Evolutionary conservation across 2,888 invertebrate genomes (phyloP), one percentile per base, ranked within the genome.

Genomic region (Zygothrica quintamaculata): DNA sequence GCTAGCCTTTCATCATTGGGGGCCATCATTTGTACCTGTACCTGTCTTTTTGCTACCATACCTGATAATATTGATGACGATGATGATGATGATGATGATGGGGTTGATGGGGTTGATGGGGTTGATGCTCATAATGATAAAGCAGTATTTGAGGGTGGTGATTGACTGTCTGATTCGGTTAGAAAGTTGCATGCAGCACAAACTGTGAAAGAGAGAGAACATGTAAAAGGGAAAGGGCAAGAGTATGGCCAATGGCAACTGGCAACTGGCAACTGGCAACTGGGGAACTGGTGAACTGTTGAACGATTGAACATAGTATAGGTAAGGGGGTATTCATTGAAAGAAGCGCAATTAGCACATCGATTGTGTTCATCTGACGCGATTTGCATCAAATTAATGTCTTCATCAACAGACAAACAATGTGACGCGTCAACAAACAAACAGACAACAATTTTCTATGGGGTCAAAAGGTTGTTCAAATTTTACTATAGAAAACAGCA

Each of bases 341-440:
- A 87, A 86, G 88, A 86, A 85, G 79, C 84, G 86, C 88, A 88
- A 88, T 88, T 88, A 88, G 87, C 84, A 86, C 74, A 80, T 79
- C 88, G 81, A 88, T 88, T 88, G 88, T 88, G 89, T 88, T 81
- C 79, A 62, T 70, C 65, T 75, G 74, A 67, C 76, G 76, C 85
- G 74, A 81, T 77, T 87, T 87, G 84, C 87, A 87, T 88, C 86
- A 86, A 84, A 84, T 84, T 84, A 85, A 84, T 84, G 86, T 84
- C 82, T 82, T 82, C 84, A 80, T 84, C 77, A 77, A 37, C 61
- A 67, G 62, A 56, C 67, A 62, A 56, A 65, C 37, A 37, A 46
- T n/a, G 9, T 33, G 37, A 40, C 16, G 36, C 33, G 43, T 29
- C 37, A 16, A 56, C 57, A 55, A 61, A 48, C 74, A 74, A 46